Conservation (phyloP, 2,888 invertebrate species). For the Hirtodrosophila alboralis region DNA sequence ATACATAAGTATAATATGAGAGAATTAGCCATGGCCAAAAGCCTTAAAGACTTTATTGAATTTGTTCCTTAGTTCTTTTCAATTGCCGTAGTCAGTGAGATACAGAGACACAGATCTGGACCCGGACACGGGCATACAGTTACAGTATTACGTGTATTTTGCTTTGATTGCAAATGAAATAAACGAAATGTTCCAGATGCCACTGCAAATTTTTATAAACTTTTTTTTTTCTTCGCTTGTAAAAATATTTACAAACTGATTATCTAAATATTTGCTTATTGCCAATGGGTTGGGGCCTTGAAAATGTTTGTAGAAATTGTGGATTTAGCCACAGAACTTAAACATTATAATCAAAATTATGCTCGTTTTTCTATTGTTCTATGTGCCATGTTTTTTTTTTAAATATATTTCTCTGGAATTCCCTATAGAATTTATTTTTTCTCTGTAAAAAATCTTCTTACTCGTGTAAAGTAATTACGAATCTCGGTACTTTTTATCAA, state of each 20-base stretch:
- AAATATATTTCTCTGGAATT: not conserved
- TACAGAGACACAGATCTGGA: conserved; percentile 1
- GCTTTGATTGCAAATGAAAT: conserved; percentile 78
- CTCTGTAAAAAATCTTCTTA: too few relatives aligned
- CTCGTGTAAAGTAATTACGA: too few relatives aligned
- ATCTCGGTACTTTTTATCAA: too few relatives aligned
- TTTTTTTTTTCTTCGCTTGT: conserved; percentile 67
- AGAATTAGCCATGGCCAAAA: conserved; percentile 38
- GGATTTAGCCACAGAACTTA: conserved; percentile 4
- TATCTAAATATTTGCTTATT: conserved; percentile 70
- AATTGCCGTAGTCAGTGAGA: conserved; percentile 17
- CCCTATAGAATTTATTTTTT: too few relatives aligned
- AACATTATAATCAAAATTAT: conserved; percentile 1
- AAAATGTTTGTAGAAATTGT: conserved; percentile 28
- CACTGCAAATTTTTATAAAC: conserved; percentile 70
- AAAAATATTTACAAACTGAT: conserved; percentile 75
- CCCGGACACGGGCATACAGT: conserved; percentile 22
- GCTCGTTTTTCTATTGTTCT: conserved; percentile 29
- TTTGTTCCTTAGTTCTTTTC: conserved; percentile 28
- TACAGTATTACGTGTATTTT: conserved; percentile 37
- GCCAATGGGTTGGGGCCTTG: conserved; percentile 31
- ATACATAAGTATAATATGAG: not conserved
- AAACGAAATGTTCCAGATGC: conserved; percentile 78
- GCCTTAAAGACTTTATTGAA: conserved; percentile 58
- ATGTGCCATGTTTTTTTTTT: conserved; percentile 19